phyloP scores from a whole-genome alignment of 2,113 vertebrate species.

The Passer montanus region DNA sequence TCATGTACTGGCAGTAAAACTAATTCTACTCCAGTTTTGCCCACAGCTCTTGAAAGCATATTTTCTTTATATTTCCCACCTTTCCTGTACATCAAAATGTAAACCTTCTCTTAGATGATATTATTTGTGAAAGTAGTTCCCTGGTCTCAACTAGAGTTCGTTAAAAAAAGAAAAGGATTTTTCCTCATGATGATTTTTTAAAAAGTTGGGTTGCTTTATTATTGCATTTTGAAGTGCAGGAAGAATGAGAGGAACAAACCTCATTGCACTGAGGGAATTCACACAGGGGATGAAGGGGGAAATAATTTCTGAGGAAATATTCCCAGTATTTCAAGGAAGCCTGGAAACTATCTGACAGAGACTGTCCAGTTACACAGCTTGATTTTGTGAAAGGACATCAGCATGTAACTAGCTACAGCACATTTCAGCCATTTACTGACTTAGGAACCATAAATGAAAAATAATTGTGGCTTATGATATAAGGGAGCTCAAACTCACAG shows the following conservation, averaged over 20 bases:
- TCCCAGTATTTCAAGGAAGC: constrained; percentile 1
- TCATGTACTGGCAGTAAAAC: neutral
- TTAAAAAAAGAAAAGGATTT: neutral
- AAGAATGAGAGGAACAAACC: neutral
- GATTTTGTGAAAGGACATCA: neutral
- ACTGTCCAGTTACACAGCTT: neutral
- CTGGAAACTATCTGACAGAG: neutral
- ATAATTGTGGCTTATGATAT: neutral
- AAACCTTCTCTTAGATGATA: neutral
- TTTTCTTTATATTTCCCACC: neutral
- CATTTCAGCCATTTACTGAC: neutral
- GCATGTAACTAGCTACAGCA: neutral
- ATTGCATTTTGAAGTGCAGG: neutral
- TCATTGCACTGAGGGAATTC: neutral
- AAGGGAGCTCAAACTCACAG: neutral
- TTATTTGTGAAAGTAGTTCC: neutral
- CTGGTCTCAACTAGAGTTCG: neutral
- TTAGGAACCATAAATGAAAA: neutral
- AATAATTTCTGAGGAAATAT: neutral
- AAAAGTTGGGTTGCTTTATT: neutral
- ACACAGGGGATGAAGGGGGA: neutral
- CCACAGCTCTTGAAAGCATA: neutral
- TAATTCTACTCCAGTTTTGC: neutral
- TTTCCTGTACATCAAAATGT: neutral
- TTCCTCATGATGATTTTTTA: neutral